Evolutionary conservation across 2,888 invertebrate species (phyloP).

Genomic region (Phymatocera aterrima): DNA sequence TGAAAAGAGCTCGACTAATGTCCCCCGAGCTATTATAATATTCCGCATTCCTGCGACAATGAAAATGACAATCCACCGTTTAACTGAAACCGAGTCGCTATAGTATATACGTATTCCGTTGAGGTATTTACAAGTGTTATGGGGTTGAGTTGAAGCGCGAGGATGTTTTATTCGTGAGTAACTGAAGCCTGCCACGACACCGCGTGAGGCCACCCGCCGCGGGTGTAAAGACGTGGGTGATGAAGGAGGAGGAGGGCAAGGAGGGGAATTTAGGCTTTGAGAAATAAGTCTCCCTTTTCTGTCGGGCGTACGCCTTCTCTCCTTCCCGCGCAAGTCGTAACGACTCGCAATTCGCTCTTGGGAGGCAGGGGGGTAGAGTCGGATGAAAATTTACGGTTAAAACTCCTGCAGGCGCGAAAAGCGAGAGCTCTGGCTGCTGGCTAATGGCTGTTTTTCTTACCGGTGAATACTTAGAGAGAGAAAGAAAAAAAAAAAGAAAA

Average conservation of each 20-base stretch:
- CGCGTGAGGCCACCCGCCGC: no score
- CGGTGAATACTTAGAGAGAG: conserved; percentile 22
- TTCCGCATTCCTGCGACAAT: no score
- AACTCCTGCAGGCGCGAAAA: conserved; percentile 66
- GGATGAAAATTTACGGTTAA: conserved; percentile 44
- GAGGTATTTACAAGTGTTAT: not conserved
- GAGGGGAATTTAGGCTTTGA: conserved; percentile 10
- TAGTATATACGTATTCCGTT: not conserved
- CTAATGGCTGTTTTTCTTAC: conserved; percentile 75
- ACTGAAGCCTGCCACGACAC: not conserved
- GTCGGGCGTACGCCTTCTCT: not conserved
- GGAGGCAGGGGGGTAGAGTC: not conserved
- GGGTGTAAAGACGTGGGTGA: conserved; percentile 10
- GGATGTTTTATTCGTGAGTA: conserved; percentile 2
- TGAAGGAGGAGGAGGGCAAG: conserved; percentile 24
- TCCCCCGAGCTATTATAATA: no score
- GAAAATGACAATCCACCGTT: not conserved
- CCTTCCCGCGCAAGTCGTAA: not conserved
- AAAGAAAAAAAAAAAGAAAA: conserved; percentile 23
- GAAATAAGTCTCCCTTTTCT: conserved; percentile 34
- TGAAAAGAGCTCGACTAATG: no score
- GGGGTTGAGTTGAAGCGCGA: not conserved
- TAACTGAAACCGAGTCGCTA: no score
- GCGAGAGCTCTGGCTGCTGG: conserved; percentile 72
- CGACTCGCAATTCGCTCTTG: conserved; percentile 29